A percentile compares a stretch with the other conserved stretches of the same genome.
These are phyloP conservation scores for Brachionus calyciflorus DNA, from an alignment of 1,140 invertebrate genomes.

Conservation along the genomic window DNA sequence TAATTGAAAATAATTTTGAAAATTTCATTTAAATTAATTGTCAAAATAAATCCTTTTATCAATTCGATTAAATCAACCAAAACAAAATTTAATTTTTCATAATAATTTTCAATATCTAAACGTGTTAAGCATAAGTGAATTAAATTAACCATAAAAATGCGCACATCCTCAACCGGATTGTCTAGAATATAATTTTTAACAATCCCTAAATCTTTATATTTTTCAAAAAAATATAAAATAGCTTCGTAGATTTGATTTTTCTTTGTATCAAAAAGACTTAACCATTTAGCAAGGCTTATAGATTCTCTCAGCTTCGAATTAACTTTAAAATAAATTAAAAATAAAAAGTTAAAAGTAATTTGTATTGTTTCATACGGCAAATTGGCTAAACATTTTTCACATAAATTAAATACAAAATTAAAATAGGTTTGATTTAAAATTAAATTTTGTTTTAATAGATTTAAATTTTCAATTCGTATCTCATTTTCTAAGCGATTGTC, in stretches of 20 bases:
- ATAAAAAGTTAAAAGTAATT: slow-evolving; percentile 13
- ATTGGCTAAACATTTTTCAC: background rate
- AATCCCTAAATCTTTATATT: background rate
- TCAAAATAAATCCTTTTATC: background rate
- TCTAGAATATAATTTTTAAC: background rate
- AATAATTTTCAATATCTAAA: background rate
- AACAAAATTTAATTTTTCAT: background rate
- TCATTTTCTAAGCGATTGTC: background rate
- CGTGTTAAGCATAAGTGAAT: background rate
- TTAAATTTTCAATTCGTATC: background rate
- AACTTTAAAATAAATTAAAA: slow-evolving; percentile 14
- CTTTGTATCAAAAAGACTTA: background rate
- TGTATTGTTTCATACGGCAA: background rate
- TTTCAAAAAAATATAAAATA: background rate
- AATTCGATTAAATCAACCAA: background rate
- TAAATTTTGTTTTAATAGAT: slow-evolving; percentile 34
- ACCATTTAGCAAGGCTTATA: background rate
- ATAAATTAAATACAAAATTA: background rate
- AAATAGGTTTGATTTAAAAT: background rate
- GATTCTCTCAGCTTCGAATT: background rate
- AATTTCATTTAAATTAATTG: background rate
- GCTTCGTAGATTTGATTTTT: background rate
- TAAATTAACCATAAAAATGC: background rate
- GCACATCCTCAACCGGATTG: background rate
- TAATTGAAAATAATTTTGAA: background rate